Percentiles rank a stretch among this genome's conserved stretches.
These are phyloP conservation scores for Perca fluviatilis DNA, from an alignment of 2,113 vertebrate genomes.

Conservation along the genomic window DNA sequence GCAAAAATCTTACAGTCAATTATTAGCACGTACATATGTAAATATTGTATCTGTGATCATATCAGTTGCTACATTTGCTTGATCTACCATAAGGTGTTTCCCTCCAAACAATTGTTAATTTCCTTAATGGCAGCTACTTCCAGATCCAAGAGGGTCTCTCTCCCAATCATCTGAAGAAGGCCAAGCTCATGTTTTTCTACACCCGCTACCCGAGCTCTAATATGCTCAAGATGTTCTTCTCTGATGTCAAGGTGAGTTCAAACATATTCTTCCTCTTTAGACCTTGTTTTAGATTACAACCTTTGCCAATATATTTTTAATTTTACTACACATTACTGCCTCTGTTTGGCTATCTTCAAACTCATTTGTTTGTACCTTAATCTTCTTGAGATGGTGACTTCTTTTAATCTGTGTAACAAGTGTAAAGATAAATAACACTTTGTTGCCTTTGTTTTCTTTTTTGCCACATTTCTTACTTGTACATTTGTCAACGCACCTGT, in stretches of 20 bases:
- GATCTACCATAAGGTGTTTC: slow-evolving; percentile 15
- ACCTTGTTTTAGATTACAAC: background rate
- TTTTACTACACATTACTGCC: background rate
- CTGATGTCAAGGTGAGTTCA: slow-evolving; percentile 96
- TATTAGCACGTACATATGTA: slow-evolving; percentile 22
- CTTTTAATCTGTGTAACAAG: background rate
- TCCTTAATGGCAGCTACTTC: slow-evolving; percentile 89
- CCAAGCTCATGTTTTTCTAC: slow-evolving; percentile 99
- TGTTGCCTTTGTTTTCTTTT: slow-evolving; percentile 65
- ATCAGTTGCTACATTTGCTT: slow-evolving; percentile 21
- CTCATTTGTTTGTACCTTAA: background rate
- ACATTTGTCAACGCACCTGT: slow-evolving; percentile 10
- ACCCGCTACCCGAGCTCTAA: slow-evolving; percentile 98
- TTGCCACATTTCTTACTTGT: slow-evolving; percentile 55
- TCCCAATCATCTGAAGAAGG: slow-evolving; percentile 99
- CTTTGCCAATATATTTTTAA: slow-evolving; percentile 1
- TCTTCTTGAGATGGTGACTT: background rate
- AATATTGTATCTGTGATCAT: slow-evolving; percentile 22
- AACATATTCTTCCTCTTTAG: background rate
- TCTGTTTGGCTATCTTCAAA: background rate
- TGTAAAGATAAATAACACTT: background rate
- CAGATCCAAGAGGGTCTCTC: slow-evolving; percentile 97
- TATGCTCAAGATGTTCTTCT: slow-evolving; percentile 99
- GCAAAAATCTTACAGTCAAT: slow-evolving; percentile 32
- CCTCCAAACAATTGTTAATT: slow-evolving; percentile 59